These are phyloP conservation scores for Ricordea florida DNA, from an alignment of 92 coral and sea anemone genomes.

Conservation along the genomic window DNA sequence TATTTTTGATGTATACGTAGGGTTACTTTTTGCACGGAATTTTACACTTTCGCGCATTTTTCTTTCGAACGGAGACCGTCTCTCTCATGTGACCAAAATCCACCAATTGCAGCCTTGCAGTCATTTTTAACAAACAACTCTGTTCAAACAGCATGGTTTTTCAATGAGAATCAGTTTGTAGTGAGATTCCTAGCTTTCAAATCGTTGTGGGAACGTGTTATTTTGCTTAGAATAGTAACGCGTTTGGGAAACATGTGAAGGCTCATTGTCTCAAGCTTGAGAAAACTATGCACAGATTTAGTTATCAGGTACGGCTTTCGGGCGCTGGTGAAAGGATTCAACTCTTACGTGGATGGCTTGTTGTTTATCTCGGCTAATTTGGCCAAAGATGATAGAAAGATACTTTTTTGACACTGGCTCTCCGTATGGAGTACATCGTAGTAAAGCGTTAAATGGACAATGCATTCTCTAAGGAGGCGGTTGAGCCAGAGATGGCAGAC, in stretches of 20 bases:
- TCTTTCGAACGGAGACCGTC: conserved; percentile 4
- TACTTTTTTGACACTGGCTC: conserved; percentile 19
- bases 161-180: conserved; percentile 1
- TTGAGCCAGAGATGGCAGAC: conserved; percentile 55
- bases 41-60: conserved; percentile 55
- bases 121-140: conserved; percentile 23
- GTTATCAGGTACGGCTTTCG: not conserved
- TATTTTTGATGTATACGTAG: conserved; percentile 6
- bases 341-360: conserved; percentile 22
- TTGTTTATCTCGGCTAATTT: conserved; percentile 19
- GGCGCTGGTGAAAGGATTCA: not conserved
- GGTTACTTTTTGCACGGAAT: not conserved
- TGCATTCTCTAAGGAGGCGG: conserved; percentile 57
- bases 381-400: conserved; percentile 7
- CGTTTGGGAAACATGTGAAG: not conserved
- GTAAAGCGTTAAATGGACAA: conserved; percentile 10
- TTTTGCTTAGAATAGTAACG: not conserved
- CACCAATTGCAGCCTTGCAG: conserved; percentile 23
- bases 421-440: conserved; percentile 19
- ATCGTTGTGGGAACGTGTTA: not conserved
- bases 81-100: conserved; percentile 27
- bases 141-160: conserved; percentile 35
- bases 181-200: not conserved
- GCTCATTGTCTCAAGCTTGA: not conserved
- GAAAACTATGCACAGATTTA: conserved; percentile 7